Percentiles rank a stretch among this genome's conserved stretches.
Conservation (phyloP, 2,888 invertebrate genomes). For the Lasiommata megera region DNA sequence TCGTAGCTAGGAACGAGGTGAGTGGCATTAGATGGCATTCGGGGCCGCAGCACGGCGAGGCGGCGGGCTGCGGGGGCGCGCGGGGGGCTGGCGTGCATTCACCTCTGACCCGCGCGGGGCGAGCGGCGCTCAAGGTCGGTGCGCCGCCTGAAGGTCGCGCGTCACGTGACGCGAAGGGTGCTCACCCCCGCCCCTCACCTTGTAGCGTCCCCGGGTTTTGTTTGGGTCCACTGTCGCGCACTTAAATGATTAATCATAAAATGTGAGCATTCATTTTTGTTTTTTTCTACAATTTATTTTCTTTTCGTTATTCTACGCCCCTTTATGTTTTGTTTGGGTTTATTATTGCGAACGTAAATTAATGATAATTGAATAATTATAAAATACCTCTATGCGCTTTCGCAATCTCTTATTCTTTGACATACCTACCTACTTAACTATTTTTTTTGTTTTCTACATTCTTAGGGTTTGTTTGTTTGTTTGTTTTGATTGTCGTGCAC, state of each 20-base stretch:
- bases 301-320: no score
- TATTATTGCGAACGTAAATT: no score
- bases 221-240: conserved; percentile 47
- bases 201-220: conserved; percentile 43
- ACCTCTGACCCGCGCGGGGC: conserved; percentile 80
- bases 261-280: background rate
- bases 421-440: no score
- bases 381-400: no score
- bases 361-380: no score
- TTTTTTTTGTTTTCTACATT: no score
- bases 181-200: conserved; percentile 45
- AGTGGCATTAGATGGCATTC: conserved; percentile 55
- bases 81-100: conserved; percentile 68
- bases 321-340: no score
- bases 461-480: no score
- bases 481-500: no score
- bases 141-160: conserved; percentile 79
- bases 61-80: conserved; percentile 42
- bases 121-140: conserved; percentile 78
- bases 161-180: conserved; percentile 75
- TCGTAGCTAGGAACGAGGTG: conserved; percentile 61
- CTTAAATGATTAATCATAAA: conserved; percentile 41
- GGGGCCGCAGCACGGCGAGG: conserved; percentile 50
- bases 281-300: background rate
- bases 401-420: no score